These are phyloP conservation scores for Vidua macroura DNA, from an alignment of 2,113 vertebrate species.

Conservation along the genomic window DNA sequence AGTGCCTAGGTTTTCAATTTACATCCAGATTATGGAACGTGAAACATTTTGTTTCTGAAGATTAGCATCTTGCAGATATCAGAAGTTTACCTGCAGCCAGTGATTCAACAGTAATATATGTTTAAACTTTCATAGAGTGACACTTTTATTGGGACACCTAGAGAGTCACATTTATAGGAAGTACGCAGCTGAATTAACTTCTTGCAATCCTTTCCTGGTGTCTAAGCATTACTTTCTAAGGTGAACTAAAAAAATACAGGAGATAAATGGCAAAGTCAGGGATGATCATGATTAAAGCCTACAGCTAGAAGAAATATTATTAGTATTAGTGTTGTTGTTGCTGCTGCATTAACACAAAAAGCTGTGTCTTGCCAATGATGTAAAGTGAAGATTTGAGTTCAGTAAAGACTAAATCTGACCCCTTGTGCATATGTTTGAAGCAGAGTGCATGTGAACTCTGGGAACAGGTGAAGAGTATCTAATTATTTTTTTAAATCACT, in stretches of 20 bases:
- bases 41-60: neutral
- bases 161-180: neutral
- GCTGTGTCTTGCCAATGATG: neutral
- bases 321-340: neutral
- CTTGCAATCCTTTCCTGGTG: neutral
- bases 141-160: neutral
- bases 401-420: neutral
- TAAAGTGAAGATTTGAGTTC: neutral
- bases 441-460: neutral
- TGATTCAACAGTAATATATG: neutral
- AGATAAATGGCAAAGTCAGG: neutral
- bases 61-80: neutral
- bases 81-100: neutral
- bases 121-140: neutral
- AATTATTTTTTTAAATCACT: neutral
- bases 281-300: neutral
- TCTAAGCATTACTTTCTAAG: neutral
- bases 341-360: neutral
- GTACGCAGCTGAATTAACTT: neutral
- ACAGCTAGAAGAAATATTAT: neutral
- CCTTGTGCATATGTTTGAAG: neutral
- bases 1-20: neutral
- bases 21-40: neutral
- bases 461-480: neutral
- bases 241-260: neutral